Percentiles rank a stretch among this genome's conserved stretches.
Conservation (phyloP, 2,113 vertebrate species). For the Leptocoma aspasia region DNA sequence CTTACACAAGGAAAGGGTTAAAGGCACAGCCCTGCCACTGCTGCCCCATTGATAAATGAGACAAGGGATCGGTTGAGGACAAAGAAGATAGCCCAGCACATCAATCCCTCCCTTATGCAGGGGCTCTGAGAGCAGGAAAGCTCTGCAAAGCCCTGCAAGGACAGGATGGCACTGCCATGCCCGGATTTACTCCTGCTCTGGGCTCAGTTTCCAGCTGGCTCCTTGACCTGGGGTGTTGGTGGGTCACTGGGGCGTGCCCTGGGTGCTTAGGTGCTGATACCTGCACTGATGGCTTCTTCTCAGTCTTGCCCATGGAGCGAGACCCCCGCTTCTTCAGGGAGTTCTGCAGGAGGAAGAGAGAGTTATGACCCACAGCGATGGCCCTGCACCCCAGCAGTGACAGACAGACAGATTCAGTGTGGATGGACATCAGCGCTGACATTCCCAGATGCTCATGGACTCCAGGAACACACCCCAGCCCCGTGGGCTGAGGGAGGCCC, state of each 20-base stretch:
- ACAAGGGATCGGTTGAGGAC: background rate
- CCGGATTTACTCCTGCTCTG: background rate
- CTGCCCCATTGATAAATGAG: slow-evolving; percentile 26
- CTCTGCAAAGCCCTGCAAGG: background rate
- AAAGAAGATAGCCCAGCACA: background rate
- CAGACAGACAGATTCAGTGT: background rate
- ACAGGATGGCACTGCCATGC: background rate
- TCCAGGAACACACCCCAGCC: background rate
- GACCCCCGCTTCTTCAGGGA: slow-evolving; percentile 90
- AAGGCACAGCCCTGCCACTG: background rate
- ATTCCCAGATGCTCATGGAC: background rate
- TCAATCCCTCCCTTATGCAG: slow-evolving; percentile 21
- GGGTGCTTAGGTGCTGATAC: slow-evolving; percentile 7
- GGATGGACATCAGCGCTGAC: fast-evolving
- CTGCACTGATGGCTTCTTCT: slow-evolving; percentile 89
- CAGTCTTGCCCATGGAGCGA: slow-evolving; percentile 86
- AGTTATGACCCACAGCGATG: fast-evolving
- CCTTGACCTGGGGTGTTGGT: fast-evolving
- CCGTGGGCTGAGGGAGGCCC: background rate
- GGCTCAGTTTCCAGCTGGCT: background rate
- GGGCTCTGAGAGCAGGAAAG: background rate
- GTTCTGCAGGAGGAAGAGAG: slow-evolving; percentile 75
- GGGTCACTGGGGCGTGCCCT: fast-evolving
- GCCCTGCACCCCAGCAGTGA: background rate
- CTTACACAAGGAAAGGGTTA: background rate